phyloP scores from a whole-genome alignment of 2,113 vertebrate genomes.

The Agapornis roseicollis region DNA sequence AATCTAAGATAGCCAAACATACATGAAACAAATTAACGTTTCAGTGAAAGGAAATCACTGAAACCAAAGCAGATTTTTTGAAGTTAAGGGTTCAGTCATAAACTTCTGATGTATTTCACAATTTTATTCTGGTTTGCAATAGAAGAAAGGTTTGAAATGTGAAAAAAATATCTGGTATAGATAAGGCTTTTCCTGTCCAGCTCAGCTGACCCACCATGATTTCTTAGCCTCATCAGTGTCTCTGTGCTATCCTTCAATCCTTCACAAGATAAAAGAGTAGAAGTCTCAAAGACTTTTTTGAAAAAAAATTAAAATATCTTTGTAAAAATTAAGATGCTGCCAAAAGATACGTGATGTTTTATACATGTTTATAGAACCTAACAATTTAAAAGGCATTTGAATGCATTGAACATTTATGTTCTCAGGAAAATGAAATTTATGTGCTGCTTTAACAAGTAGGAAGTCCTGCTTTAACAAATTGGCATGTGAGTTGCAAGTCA shows the following conservation, averaged over 20 bases:
- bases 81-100: background rate
- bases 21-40: rapidly evolving
- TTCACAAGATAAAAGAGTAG: background rate
- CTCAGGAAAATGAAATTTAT: background rate
- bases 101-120: background rate
- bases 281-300: background rate
- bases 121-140: background rate
- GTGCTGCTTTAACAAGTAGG: background rate
- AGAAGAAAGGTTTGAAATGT: background rate
- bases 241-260: background rate
- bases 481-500: background rate
- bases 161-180: background rate
- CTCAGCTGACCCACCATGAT: background rate
- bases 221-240: background rate
- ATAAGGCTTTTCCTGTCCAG: background rate
- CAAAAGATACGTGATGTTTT: background rate
- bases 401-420: background rate
- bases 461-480: background rate
- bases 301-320: background rate
- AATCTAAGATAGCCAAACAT: background rate
- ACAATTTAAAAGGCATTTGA: background rate
- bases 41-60: background rate
- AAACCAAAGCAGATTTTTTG: background rate
- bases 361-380: background rate
- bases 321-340: background rate